Evolutionary conservation across 1,140 invertebrate genomes (phyloP).

Genomic region (Ridgeia piscesae): DNA sequence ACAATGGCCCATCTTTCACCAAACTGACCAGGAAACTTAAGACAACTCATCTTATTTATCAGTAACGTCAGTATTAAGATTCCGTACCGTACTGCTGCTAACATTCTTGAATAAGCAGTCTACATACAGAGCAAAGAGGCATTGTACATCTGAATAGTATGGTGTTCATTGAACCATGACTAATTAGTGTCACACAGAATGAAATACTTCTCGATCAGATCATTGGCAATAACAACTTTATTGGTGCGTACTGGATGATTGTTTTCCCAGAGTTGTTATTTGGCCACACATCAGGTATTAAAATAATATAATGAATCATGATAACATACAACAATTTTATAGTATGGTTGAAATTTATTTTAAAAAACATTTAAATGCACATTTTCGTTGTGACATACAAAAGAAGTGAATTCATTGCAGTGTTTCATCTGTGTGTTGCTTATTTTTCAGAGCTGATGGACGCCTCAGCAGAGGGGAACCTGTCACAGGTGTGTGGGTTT

Average conservation of each 20-base stretch:
- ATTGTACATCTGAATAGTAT: no score
- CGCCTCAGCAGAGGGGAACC: slow-evolving; percentile 76
- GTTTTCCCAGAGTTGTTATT: background rate
- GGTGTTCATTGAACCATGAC: no score
- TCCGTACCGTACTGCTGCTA: no score
- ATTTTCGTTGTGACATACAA: no score
- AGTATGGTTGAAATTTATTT: no score
- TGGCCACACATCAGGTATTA: background rate
- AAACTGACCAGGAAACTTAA: background rate
- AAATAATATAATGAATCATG: background rate
- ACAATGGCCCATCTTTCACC: background rate
- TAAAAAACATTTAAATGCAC: background rate
- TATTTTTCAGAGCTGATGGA: slow-evolving; percentile 66
- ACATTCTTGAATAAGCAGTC: no score
- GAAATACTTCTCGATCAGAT: no score
- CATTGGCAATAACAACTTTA: background rate
- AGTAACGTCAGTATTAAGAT: background rate
- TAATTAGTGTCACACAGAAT: no score
- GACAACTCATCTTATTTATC: background rate
- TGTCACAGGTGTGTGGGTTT: slow-evolving; percentile 64
- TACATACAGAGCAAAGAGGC: no score
- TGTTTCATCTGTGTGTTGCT: background rate
- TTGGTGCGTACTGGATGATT: background rate
- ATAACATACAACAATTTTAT: background rate
- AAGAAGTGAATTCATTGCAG: background rate